Evolutionary conservation across 2,888 invertebrate species (phyloP).

Genomic region (Lasioglossum pauxillum): DNA sequence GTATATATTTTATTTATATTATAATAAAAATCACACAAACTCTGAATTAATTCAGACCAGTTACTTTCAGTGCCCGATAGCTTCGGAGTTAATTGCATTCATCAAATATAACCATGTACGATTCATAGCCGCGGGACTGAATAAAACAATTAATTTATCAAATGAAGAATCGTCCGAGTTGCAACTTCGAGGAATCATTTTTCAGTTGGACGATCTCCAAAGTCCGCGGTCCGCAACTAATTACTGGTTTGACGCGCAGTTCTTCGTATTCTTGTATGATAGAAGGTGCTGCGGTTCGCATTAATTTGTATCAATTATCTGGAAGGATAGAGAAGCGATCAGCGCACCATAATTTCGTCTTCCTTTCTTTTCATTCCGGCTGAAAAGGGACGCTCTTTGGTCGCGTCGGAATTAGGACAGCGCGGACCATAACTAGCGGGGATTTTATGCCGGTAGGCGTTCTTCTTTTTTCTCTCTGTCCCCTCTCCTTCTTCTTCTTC

Average conservation of each 20-base stretch:
- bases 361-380: slow-evolving; percentile 40
- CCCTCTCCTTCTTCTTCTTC: slow-evolving; percentile 6
- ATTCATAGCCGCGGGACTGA: no score
- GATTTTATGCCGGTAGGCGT: slow-evolving; percentile 45
- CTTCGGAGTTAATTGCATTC: no score
- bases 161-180: background rate
- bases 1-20: no score
- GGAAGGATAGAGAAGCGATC: background rate
- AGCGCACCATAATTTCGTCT: slow-evolving; percentile 35
- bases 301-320: slow-evolving; percentile 6
- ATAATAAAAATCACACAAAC: no score
- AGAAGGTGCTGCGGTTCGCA: background rate
- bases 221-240: background rate
- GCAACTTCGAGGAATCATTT: background rate
- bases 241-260: background rate
- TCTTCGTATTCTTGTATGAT: background rate
- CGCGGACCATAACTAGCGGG: slow-evolving; percentile 58
- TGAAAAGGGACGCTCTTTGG: slow-evolving; percentile 43
- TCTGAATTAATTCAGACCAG: no score
- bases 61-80: no score
- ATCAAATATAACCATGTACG: no score
- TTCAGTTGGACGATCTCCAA: background rate
- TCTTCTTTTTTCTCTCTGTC: slow-evolving; percentile 31
- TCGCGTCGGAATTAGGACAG: slow-evolving; percentile 62
- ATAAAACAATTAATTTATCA: background rate